Conservation (phyloP, 2,888 invertebrate genomes). For the Cybosia mesomella region DNA sequence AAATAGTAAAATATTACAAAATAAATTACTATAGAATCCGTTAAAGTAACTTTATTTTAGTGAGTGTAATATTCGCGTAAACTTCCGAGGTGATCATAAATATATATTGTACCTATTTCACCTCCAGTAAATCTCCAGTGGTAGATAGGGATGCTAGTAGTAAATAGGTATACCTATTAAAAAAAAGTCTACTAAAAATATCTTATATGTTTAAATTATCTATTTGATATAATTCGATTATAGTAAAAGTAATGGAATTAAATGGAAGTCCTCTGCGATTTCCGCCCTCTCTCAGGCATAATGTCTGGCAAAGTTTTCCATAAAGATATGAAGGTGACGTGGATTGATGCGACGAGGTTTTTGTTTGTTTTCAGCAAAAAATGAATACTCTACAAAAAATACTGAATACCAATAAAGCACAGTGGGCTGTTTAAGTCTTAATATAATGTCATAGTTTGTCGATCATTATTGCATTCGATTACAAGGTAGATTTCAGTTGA, state of each 20-base stretch:
- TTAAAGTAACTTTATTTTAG: too few species aligned
- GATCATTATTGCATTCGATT: neutral
- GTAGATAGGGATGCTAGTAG: too few species aligned
- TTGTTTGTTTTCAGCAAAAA: constrained; percentile 20
- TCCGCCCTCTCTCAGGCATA: neutral
- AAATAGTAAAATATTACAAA: too few species aligned
- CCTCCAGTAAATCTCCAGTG: too few species aligned
- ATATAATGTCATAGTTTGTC: neutral
- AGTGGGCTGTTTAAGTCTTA: constrained; percentile 1
- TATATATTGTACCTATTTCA: too few species aligned
- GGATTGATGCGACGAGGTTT: constrained; percentile 21
- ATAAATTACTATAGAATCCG: too few species aligned
- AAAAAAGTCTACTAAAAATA: too few species aligned
- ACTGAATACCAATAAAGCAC: constrained; percentile 20
- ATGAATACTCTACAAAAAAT: constrained; percentile 24
- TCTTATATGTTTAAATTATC: too few species aligned
- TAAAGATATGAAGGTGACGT: constrained; percentile 24
- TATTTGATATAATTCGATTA: neutral
- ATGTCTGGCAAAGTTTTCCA: constrained; percentile 20
- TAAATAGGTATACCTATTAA: too few species aligned
- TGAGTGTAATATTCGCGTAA: too few species aligned
- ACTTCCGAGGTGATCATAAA: too few species aligned
- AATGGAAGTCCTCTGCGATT: constrained; percentile 5
- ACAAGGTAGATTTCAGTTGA: neutral
- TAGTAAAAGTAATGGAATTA: constrained; percentile 13